Base-by-base conservation (phyloP, 2,113 vertebrate genomes). In the Hypomesus transpacificus region DNA sequence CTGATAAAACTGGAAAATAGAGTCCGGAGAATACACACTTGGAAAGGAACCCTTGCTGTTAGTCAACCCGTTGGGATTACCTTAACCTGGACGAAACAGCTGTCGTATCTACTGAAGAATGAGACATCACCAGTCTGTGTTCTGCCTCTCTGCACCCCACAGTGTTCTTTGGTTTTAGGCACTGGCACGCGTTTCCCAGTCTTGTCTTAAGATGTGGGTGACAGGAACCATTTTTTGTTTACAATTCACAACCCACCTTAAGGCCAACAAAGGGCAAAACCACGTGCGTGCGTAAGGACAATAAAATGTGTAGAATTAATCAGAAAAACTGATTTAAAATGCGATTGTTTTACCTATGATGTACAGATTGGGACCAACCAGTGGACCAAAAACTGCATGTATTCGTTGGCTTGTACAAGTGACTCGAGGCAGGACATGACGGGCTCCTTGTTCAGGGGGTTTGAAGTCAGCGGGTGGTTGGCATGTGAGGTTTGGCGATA, bases 71-170 rank as follows among this genome's bases (percentile, higher is more conserved):
- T 34, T 11, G 39, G 39, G 7, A 11, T 46, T 34, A 89, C 90
- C 86, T 88, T 52, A 18, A 78, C 59, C 3, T 54, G 74, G 21
- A 76, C 69, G n/a, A 84, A 89, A 75, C 89, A 91, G 80, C 90
- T 77, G 77, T 89, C 82, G 74, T 85, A 87, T 78, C 57, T 81
- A 80, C 88, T 89, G 77, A 65, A 58, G 75, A 90, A 74, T 0
- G 68, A 61, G 21, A 89, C 65, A 11, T 50, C 76, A 0, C 70
- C 76, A 60, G 85, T 82, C 9, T 78, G 75, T 17, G 68, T 61
- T 67, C 34, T 62, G 21, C 18, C 46, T 69, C 75, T 24, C 57
- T 31, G 85, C 61, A 87, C 82, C 1, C 90, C 89, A 73, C 90
- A 91, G 39, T 66, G 21, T 13, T 3, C 72, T 5, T 77, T 81